Base-by-base conservation (phyloP, 1,140 invertebrate genomes). In the Drosophila arawakana region DNA sequence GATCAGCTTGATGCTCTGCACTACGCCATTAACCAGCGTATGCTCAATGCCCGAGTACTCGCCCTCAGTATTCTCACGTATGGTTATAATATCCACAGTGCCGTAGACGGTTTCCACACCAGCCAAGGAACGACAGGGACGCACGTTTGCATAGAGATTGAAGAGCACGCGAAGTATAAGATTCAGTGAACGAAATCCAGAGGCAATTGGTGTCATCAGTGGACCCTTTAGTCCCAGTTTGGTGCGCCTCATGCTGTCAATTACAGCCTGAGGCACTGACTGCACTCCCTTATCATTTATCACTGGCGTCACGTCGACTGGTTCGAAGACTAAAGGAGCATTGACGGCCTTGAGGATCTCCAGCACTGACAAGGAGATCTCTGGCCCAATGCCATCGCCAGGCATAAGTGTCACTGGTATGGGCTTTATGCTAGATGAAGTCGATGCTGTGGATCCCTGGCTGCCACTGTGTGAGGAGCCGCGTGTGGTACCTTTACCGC, bases 31-130 rank as follows among this genome's bases (percentile, higher is more conserved):
- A 7, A 99, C 98, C 92, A 99, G 99, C 94, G 98, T 97, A 92
- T 99, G 99, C 93, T 99, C 99, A 92, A 99, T 99, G 78, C 99
- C 99, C 13, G 98, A 99, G 93, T 99, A 99, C 94, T 99, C 99
- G 77, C 99, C 99, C 94, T 99, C 99, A 2, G 99, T 99, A 93
- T 99, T 99, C 94, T 99, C 99, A 90, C 99, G 95, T 85, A 99
- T 99, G 9, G 99, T 99, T 0, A 99, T 97, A 65, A 99, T 96
- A 93, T 99, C 97, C 7, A 99, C 99, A 93, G 99, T 95, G 83
- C 99, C 97, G 92, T 99, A 99, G 0, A 99, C 93, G 0, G 99
- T 99, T 93, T 99, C 97, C 88, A 98, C 99, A 15, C 99, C 99
- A 93, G 99, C 98, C 77, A 99, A 94, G 25, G 98, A 99, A 81